Base-by-base conservation (phyloP, 2,888 invertebrate species). In the Phalera bucephala region DNA sequence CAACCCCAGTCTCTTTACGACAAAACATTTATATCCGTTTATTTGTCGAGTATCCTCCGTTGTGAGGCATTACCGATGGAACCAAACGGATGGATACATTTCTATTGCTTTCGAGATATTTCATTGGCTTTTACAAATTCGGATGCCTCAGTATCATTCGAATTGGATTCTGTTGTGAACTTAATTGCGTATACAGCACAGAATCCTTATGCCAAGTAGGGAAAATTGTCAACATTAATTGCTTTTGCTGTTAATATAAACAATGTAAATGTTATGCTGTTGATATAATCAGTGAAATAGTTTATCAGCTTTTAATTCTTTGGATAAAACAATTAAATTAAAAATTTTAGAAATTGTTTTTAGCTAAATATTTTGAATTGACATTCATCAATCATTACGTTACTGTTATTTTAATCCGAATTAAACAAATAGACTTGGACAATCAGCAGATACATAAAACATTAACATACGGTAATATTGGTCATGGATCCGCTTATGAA, bases 111-210 rank as follows among this genome's bases (percentile, higher is more conserved):
- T 66, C 64, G 63, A 72, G 64, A 72, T 71, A 74, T 75, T 71
- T 71, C 73, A 72, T 73, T 72, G 73, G 68, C 71, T 71, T 68
- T 71, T 63, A 72, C 64, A 68, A 69, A 74, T 72, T 62, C 60
- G 67, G 61, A 68, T 62, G 62, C 59, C 58, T 64, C 57, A 58
- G 58, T 62, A 56, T 60, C 64, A 65, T 58, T 40, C 43, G 48
- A 45, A 59, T 60, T 57, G 55, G 57, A 55, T 62, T 50, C 45
- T 50, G 42, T 36, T 51, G 39, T 54, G 28, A 40, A 56, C 40
- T 48, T 45, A 56, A 60, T 56, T 49, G 49, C 46, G 50, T 34
- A 40, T 49, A 48, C 53, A 46, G 44, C 46, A 50, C 50, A 39
- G 40, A 51, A 52, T 52, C 54, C 46, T 39, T 55, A 46, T 43